Evolutionary conservation across 2,797 vertebrate genomes (phyloP), one percentile per base, ranked within the genome.

Genomic region (Mormyrops boulengeri): DNA sequence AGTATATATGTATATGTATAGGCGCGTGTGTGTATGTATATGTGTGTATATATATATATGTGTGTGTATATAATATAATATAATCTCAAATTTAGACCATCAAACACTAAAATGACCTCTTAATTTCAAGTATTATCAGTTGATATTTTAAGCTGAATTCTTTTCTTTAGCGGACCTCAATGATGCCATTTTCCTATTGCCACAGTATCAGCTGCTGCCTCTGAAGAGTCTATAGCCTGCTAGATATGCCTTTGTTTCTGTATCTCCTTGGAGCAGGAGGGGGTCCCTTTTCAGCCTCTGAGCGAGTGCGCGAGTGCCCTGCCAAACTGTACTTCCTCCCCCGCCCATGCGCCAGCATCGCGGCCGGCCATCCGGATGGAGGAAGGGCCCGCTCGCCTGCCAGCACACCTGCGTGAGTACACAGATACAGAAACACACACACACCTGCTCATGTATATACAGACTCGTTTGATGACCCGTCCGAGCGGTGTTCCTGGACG

Each of bases 381-480:
- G 94, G 96, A 96, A 77, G 96, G 96, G 80, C 77, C 92, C 0
- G 93, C 95, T 92, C 93, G 94, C 93, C 94, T 96, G 92, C 96
- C 96, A 0, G 95, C 95, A 84, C 96, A 96, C 92, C 93, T 96
- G 92, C 96, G 96, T 97, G 95, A 96, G 96, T 97, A 89, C 52
- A 89, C 14, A 44, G 17, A 3, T 30, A 17, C 66, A 80, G 19
- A 80, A 7, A 52, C 88, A 50, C n/a, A 17, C 50, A 82, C 50
- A 60, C 6, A 50, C 53, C 80, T 0, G 11, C 66, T 34, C 88
- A 3, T 11, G 62, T 66, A 47, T 44, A 77, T 3, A 9, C 53
- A 38, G 2, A n/a, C 73, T 80, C 17, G 5, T 17, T 44, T n/a
- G 38, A n/a, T 80, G 73, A 44, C 73, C 38, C 0, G 7, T 44